A percentile compares a stretch with the other conserved stretches of the same genome.
Conservation (phyloP, 2,888 invertebrate species). For the Cyclophora punctaria region DNA sequence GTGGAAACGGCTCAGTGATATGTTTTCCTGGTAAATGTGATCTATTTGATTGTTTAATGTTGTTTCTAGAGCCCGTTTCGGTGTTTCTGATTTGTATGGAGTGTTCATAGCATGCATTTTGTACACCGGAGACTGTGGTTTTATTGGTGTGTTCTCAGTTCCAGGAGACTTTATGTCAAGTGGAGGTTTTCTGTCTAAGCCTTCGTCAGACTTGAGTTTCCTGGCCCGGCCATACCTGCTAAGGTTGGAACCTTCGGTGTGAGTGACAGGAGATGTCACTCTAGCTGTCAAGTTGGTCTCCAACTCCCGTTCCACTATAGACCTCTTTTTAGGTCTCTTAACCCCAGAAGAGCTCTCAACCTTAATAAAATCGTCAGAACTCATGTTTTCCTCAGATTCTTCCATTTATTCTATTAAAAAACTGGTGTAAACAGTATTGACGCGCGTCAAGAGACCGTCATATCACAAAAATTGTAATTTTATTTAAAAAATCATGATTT, state of each 20-base stretch:
- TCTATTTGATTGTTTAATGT: slow-evolving; percentile 50
- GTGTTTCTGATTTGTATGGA: slow-evolving; percentile 38
- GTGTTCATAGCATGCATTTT: slow-evolving; percentile 64
- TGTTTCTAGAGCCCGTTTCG: slow-evolving; percentile 27
- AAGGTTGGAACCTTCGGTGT: slow-evolving; percentile 39
- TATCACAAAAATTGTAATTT: slow-evolving; percentile 31
- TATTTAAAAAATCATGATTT: slow-evolving; percentile 6
- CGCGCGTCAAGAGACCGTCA: slow-evolving; percentile 15
- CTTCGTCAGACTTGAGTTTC: slow-evolving; percentile 63
- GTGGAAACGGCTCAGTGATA: slow-evolving; percentile 50
- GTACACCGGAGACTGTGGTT: slow-evolving; percentile 40
- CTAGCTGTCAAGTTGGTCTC: slow-evolving; percentile 59
- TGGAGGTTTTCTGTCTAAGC: slow-evolving; percentile 31
- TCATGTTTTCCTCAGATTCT: slow-evolving; percentile 53
- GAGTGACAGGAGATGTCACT: slow-evolving; percentile 48
- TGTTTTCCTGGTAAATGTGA: slow-evolving; percentile 53
- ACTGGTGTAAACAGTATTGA: too few species aligned
- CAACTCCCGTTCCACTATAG: slow-evolving; percentile 58
- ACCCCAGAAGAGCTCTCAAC: slow-evolving; percentile 24
- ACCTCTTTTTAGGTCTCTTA: slow-evolving; percentile 59
- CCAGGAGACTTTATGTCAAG: slow-evolving; percentile 37
- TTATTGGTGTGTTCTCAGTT: slow-evolving; percentile 39
- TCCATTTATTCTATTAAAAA: slow-evolving; percentile 40
- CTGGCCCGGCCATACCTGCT: slow-evolving; percentile 78
- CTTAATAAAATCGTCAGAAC: slow-evolving; percentile 37